Evolutionary conservation across 2,797 vertebrate species (phyloP), one percentile per base, ranked within the genome.

Genomic region (Sebastiscus tertius): DNA sequence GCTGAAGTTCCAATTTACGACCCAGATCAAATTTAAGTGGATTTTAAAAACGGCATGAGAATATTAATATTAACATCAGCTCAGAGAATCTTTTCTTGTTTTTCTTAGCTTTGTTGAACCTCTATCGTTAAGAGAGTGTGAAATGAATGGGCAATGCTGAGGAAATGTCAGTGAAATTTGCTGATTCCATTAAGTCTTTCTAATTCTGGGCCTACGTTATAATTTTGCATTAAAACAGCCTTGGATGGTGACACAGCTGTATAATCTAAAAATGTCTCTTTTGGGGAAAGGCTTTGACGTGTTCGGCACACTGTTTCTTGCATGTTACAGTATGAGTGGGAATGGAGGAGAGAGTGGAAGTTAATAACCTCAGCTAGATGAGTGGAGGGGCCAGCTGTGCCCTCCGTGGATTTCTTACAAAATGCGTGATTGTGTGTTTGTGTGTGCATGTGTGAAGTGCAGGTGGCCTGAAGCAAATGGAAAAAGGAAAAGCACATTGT

Each of bases 381-480:
- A 73, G 61, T 59, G 29, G 9, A 34, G 33, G 22, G 27, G 13
- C 72, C 86, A 89, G 85, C 81, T 88, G 83, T 1, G 4, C 20
- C 79, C 68, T 62, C n/a, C 1, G 4, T 63, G 74, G 39, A 39
- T 61, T 75, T 77, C 76, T 59, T 73, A 69, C 79, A 46, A 52
- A 67, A 60, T 42, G 62, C 56, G 59, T 60, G 20, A 42, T 64
- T 13, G 55, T 39, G 36, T 69, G 46, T 65, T 49, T 59, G 42
- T 59, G 22, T 60, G 42, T 52, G n/a, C 18, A 61, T 59, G 58
- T 55, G 64, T 39, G 65, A 68, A n/a, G 49, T 60, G 34, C 72
- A 79, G 24, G 68, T 75, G 78, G 39, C 18, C 34, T 52, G 61
- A 14, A 72, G 62, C 24, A 69, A 84, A 79, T 59, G n/a, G 58